Evolutionary conservation across 2,888 invertebrate species (phyloP), one percentile per base, ranked within the genome.

Genomic region (Zygothrica quintamaculata): DNA sequence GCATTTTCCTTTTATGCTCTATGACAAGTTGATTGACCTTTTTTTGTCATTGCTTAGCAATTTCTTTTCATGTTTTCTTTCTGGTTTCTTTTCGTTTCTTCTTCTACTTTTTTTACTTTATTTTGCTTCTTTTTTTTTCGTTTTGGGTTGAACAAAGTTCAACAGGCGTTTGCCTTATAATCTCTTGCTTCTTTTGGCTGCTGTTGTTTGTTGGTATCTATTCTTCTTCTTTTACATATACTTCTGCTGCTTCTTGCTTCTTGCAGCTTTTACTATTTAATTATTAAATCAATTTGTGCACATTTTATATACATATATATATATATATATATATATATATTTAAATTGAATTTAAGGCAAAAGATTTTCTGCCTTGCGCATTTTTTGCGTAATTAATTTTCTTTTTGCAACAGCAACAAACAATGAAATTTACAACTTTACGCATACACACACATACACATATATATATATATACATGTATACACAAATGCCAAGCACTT

Each of bases 391-490:
- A 81, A 84, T 84, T 87, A 84, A 84, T 87, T 84, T 81, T 76
- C 81, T 72, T 77, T 25, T 50, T 44, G 47, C 62, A 64, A 22
- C 68, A 55, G 52, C 53, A 56, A 34, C 59, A 62, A 56, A 76
- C 76, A 86, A 86, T 84, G 74, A 79, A 71, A 82, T 81, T 86
- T 74, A 81, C 77, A 86, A 82, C 82, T 79, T 79, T 74, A 34
- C 68, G 53, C 59, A 29, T 52, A 65, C 60, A 72, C 53, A 60
- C 60, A 42, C n/a, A n/a, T n/a, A n/a, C n/a, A n/a, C n/a, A n/a
- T n/a, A n/a, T n/a, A n/a, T n/a, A n/a, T n/a, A n/a, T n/a, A n/a
- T n/a, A n/a, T n/a, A n/a, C n/a, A n/a, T n/a, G n/a, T n/a, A n/a
- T n/a, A n/a, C 48, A 51, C 40, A 73, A 62, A 70, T 75, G 75